Evolutionary conservation across 2,797 vertebrate genomes (phyloP).

Genomic region (Rhinella marina): DNA sequence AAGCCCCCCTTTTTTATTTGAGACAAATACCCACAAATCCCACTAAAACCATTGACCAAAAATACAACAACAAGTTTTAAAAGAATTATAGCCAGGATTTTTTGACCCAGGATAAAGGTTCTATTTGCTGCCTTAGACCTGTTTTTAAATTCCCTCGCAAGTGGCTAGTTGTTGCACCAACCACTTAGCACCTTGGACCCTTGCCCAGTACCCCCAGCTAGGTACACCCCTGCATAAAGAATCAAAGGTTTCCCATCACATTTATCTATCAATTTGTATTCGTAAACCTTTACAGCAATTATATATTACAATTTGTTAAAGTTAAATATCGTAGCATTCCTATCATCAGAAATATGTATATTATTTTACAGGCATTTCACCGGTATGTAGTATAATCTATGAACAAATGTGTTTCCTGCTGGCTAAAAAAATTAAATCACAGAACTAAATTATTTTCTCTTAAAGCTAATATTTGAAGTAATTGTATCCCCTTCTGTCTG

Average conservation of each 20-base stretch:
- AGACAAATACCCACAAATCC: too few species aligned
- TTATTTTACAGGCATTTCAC: constrained; percentile 2
- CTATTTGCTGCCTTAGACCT: too few species aligned
- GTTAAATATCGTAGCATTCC: not conserved
- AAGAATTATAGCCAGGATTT: too few species aligned
- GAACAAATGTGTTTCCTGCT: constrained; percentile 22
- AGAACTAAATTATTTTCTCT: constrained; percentile 50
- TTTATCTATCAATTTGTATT: too few species aligned
- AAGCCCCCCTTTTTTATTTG: too few species aligned
- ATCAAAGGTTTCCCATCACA: too few species aligned
- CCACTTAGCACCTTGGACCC: too few species aligned
- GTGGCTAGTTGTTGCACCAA: too few species aligned
- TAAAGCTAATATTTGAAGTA: constrained; percentile 54
- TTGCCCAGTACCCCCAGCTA: too few species aligned
- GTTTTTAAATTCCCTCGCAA: too few species aligned
- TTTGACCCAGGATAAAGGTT: too few species aligned
- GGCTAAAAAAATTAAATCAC: constrained; percentile 35
- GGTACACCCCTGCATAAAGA: too few species aligned
- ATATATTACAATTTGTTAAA: not conserved
- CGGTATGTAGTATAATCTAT: not conserved
- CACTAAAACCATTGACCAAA: not conserved
- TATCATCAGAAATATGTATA: not conserved
- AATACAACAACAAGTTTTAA: not conserved
- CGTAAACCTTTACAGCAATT: not conserved
- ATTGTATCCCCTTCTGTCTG: constrained; percentile 56